Base-by-base conservation (phyloP, 2,113 vertebrate genomes). In the Pholis gunnellus region DNA sequence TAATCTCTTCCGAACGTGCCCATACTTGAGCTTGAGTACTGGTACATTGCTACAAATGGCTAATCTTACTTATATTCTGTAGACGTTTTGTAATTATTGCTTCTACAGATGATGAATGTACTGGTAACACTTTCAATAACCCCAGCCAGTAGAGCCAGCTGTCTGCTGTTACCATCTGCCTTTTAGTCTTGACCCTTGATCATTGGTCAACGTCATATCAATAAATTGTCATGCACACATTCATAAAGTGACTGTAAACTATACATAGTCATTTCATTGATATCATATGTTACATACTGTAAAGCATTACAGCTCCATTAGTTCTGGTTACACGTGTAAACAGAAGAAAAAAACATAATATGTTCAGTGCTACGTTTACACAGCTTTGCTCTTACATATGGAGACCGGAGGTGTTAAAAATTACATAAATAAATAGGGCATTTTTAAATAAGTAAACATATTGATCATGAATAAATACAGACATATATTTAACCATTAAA, bases 41-140 rank as follows among this genome's bases (percentile, higher is more conserved):
- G 65, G 50, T 69, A 34, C 76, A 79, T 59, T 66, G 73, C 78
- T 82, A 74, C 36, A 78, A 66, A 70, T 81, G 42, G 25, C 20
- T 82, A 48, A 60, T 77, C 18, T 13, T 73, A 76, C 34, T 68
- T 75, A 86, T 66, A 73, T 79, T 61, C 48, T n/a, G 83, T 68
- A 84, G 67, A 78, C n/a, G 75, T 86, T 73, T 87, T 73, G 29
- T 64, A 81, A 87, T 71, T 78, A 60, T 77, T 77, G 79, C 71
- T 78, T 87, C 60, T 70, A 71, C 36, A 63, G 76, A 80, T 61
- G 69, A 64, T 54, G 57, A 87, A 86, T 48, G 73, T 13, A 60
- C 76, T 79, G 61, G 42, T 73, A 79, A 72, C 52, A 61, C 44
- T 50, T 83, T 76, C 7, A 74, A 34, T 60, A 60, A 85, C 83